These are phyloP conservation scores for Xylota sylvarum DNA, from an alignment of 2,888 invertebrate species.

Conservation along the genomic window DNA sequence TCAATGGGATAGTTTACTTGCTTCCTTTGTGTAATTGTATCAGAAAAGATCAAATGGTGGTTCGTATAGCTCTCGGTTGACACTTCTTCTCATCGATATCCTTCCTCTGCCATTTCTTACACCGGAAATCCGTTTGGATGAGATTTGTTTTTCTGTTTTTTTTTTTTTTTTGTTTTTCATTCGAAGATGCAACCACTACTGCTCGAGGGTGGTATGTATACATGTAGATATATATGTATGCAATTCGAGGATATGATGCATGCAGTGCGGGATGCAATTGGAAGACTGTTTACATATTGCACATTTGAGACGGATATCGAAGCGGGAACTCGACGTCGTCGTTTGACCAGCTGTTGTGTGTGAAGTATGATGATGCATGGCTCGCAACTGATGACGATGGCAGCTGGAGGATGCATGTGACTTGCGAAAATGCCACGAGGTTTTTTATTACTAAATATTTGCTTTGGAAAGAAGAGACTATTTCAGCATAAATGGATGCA, in stretches of 20 bases:
- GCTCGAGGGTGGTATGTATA: conserved; percentile 17
- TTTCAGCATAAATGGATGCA: no score
- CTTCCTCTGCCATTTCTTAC: conserved; percentile 39
- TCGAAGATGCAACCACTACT: conserved; percentile 46
- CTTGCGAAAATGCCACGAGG: neutral
- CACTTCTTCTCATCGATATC: conserved; percentile 44
- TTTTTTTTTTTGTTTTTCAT: conserved; percentile 46
- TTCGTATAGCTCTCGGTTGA: conserved; percentile 34
- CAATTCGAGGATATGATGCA: conserved; percentile 40
- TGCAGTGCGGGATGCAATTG: conserved; percentile 31
- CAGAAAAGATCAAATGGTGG: conserved; percentile 39
- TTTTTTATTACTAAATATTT: neutral
- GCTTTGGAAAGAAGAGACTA: neutral
- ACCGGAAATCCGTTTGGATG: conserved; percentile 71
- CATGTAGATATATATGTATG: neutral
- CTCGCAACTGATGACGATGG: conserved; percentile 12
- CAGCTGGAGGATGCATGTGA: conserved; percentile 21
- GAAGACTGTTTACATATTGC: conserved; percentile 57
- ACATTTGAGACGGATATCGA: conserved; percentile 32
- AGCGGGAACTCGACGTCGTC: conserved; percentile 12
- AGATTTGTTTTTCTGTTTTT: conserved; percentile 58
- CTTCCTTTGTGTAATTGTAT: conserved; percentile 27
- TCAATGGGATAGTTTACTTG: conserved; percentile 36
- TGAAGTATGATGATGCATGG: conserved; percentile 41
- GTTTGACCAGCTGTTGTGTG: conserved; percentile 57